Conservation (phyloP, 2,888 invertebrate genomes). For the Folsomia candida region DNA sequence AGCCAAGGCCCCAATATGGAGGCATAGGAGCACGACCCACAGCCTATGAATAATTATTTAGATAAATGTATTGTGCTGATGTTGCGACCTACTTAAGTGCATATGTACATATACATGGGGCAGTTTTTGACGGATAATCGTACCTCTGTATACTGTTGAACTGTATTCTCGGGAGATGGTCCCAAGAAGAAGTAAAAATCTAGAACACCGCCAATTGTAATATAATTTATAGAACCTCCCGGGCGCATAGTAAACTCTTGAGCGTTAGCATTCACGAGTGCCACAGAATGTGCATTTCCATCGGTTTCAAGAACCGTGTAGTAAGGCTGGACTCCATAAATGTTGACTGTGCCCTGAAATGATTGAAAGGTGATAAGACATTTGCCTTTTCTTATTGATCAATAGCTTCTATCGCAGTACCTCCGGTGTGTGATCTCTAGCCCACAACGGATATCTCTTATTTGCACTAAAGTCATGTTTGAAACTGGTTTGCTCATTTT, state of each 20-base stretch:
- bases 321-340: constrained; percentile 83
- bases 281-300: constrained; percentile 70
- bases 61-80: background rate
- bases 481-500: constrained; percentile 54
- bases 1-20: constrained; percentile 84
- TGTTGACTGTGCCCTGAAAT: constrained; percentile 55
- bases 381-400: background rate
- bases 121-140: no score
- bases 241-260: constrained; percentile 57
- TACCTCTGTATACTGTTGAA: constrained; percentile 67
- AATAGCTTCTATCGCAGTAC: no score
- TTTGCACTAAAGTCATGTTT: constrained; percentile 53
- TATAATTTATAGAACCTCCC: constrained; percentile 74
- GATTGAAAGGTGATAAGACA: background rate
- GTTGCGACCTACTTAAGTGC: no score
- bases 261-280: constrained; percentile 80
- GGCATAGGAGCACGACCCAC: constrained; percentile 77
- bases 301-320: constrained; percentile 70
- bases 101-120: no score
- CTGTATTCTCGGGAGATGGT: constrained; percentile 67
- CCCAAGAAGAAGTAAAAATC: constrained; percentile 77
- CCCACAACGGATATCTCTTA: constrained; percentile 53
- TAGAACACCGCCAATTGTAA: constrained; percentile 76
- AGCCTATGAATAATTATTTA: constrained; percentile 20
- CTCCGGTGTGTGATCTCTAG: constrained; percentile 53